Evolutionary conservation across 2,888 invertebrate species (phyloP), one percentile per base, ranked within the genome.

Genomic region (Onchidella celtica): DNA sequence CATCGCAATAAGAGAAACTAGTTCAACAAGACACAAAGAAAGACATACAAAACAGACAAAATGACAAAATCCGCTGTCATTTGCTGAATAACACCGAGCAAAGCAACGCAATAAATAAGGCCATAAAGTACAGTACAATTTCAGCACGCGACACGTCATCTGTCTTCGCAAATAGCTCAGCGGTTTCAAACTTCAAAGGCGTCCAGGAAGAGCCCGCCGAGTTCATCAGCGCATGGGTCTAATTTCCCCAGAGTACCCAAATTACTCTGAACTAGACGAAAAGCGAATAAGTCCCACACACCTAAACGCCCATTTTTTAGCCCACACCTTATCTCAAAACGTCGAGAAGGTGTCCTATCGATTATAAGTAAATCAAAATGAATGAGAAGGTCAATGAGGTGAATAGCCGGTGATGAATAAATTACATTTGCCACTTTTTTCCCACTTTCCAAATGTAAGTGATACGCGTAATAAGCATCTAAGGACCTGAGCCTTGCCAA

Each of bases 171-270:
- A 29, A 38, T 75, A 40, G 63, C 65, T 75, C 32, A 47, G 40
- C 47, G 47, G 63, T 75, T 61, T 57, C 47, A 36, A 38, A 27
- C 55, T 47, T 32, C 3, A 21, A n/a, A 47, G 0, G 36, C 36
- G 73, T 24, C 36, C 27, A 24, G 1, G n/a, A 17, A 59, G 36
- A 72, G n/a, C 73, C 61, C 11, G 38, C 24, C 24, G 61, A 32
- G 73, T 17, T 61, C 59, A 59, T 59, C 59, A 59, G 57, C 24
- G 57, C 55, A 24, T 36, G 17, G 3, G 14, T 24, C 9, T 73
- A 21, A 73, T 73, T 73, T 73, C 73, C 61, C 73, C 27, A 36
- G 36, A 59, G 24, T 73, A 1, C 36, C 11, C 34, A 73, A 38
- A 61, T 38, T 59, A 36, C 61, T 36, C 55, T 55, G 24, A 72